Conservation (phyloP, 1,140 invertebrate genomes). For the Lanistes nyassanus region DNA sequence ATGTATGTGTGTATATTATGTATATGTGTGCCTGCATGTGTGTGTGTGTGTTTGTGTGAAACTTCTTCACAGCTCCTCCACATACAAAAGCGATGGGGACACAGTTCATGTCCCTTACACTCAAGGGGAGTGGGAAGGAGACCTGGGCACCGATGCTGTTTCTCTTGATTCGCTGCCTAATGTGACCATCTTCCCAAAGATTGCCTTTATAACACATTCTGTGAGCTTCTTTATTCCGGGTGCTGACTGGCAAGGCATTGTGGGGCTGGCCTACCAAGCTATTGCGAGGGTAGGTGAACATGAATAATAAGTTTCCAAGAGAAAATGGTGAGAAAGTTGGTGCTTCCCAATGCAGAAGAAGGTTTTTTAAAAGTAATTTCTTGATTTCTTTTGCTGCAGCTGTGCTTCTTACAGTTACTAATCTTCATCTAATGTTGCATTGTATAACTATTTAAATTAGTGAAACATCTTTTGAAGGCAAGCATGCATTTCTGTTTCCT, state of each 20-base stretch:
- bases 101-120: constrained; percentile 63
- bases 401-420: too few species aligned
- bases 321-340: too few species aligned
- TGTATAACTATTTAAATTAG: too few species aligned
- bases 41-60: constrained; percentile 7
- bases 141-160: constrained; percentile 62
- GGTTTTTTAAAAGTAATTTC: too few species aligned
- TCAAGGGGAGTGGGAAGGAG: constrained; percentile 66
- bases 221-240: constrained; percentile 66
- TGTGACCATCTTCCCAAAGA: constrained; percentile 49
- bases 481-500: too few species aligned
- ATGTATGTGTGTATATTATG: constrained; percentile 2
- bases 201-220: constrained; percentile 66
- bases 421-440: too few species aligned
- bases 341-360: too few species aligned
- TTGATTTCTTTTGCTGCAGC: too few species aligned
- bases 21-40: constrained; percentile 8
- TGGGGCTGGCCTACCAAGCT: constrained; percentile 67
- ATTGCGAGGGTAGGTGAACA: constrained; percentile 58
- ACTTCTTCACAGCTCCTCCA: constrained; percentile 50
- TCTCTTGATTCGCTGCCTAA: constrained; percentile 48
- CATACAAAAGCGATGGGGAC: constrained; percentile 39
- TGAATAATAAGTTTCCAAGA: neutral
- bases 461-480: too few species aligned
- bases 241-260: constrained; percentile 69